phyloP scores from a whole-genome alignment of 2,113 vertebrate species.

The Indicator indicator region DNA sequence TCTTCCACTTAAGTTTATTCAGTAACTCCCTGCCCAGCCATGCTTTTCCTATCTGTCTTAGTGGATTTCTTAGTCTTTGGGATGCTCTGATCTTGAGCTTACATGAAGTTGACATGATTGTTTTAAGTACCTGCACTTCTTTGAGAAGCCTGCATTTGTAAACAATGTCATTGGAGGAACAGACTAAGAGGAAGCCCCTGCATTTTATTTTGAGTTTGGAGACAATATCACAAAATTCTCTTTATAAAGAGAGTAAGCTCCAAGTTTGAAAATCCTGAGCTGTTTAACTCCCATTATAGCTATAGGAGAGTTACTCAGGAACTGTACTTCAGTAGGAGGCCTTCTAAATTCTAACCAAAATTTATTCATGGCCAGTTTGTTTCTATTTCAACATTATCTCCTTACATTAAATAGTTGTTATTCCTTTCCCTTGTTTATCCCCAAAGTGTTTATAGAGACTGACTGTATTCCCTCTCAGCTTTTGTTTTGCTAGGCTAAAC shows the following conservation, averaged over 20 bases:
- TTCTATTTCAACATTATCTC: not conserved
- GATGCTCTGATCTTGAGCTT: too few species aligned
- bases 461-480: constrained; percentile 16
- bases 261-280: not conserved
- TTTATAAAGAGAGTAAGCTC: not conserved
- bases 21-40: too few species aligned
- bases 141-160: not conserved
- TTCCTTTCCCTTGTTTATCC: not conserved
- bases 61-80: too few species aligned
- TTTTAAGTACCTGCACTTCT: not conserved
- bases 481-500: constrained; percentile 57
- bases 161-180: not conserved
- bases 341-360: not conserved
- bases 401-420: not conserved
- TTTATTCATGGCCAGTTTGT: not conserved
- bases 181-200: not conserved
- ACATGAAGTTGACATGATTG: not conserved
- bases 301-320: not conserved
- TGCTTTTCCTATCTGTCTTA: too few species aligned
- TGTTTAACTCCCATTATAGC: not conserved
- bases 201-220: not conserved
- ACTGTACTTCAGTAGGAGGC: not conserved
- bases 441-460: not conserved
- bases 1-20: too few species aligned
- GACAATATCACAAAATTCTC: not conserved